Conservation (phyloP, 2,888 invertebrate genomes). For the Cyclophora punctaria region DNA sequence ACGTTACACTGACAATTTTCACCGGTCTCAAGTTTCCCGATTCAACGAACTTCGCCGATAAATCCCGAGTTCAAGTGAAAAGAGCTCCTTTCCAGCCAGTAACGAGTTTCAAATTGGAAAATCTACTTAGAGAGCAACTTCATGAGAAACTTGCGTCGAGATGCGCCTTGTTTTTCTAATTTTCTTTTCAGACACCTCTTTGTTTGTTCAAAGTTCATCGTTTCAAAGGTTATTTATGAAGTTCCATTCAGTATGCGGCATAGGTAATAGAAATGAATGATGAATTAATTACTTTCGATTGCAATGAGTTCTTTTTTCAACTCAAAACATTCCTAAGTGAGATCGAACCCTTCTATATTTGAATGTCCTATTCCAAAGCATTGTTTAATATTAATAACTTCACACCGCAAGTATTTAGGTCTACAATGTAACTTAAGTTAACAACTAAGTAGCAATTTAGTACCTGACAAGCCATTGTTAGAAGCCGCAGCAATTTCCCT, state of each 20-base stretch:
- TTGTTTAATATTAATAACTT: no score
- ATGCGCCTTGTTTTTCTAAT: conserved; percentile 33
- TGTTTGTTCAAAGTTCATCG: neutral
- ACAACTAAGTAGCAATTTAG: no score
- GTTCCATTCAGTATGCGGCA: neutral
- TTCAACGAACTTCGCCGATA: conserved; percentile 47
- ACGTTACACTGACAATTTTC: conserved; percentile 43
- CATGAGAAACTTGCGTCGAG: conserved; percentile 12
- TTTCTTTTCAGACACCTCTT: conserved; percentile 24
- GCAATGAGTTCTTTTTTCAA: neutral
- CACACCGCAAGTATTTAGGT: no score
- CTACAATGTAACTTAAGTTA: no score
- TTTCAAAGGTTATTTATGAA: neutral
- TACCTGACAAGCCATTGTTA: neutral
- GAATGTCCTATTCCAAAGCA: no score
- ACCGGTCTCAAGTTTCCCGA: conserved; percentile 32
- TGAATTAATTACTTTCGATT: neutral
- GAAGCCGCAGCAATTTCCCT: neutral
- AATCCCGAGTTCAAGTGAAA: conserved; percentile 61
- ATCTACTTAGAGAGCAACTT: conserved; percentile 48
- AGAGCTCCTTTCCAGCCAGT: conserved; percentile 28
- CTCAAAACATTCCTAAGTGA: no score
- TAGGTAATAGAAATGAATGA: neutral
- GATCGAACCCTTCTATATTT: no score
- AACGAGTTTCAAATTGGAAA: conserved; percentile 67